Conservation (phyloP, 2,797 vertebrate genomes). For the Gambusia yucatana region DNA sequence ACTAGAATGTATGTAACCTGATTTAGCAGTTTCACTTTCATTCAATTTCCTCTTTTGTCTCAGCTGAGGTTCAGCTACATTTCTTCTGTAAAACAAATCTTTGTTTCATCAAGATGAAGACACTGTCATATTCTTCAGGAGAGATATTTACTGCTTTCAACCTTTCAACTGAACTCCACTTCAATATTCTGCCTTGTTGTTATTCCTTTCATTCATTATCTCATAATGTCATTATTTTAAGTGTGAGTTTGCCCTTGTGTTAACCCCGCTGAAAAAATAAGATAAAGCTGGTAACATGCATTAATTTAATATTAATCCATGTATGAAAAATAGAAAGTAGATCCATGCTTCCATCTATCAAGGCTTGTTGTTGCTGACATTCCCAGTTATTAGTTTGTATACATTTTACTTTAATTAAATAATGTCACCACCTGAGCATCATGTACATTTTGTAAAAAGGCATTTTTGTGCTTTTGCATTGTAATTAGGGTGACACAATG, state of each 20-base stretch:
- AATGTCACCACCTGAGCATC: background rate
- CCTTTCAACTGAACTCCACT: background rate
- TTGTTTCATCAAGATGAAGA: background rate
- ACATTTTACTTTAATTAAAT: background rate
- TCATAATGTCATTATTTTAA: background rate
- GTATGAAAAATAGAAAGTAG: background rate
- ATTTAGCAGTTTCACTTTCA: no score
- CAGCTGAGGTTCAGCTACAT: background rate
- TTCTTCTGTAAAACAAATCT: background rate
- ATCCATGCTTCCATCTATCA: background rate
- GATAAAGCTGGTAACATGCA: background rate
- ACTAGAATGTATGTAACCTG: no score
- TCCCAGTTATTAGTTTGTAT: background rate
- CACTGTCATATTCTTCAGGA: background rate
- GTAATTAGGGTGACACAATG: background rate
- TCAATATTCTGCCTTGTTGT: background rate
- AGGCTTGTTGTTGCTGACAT: background rate
- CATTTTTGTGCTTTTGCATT: background rate
- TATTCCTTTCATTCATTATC: background rate
- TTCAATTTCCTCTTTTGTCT: background rate
- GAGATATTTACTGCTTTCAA: background rate
- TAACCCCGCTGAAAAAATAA: background rate
- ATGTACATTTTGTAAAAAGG: background rate
- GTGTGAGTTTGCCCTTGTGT: background rate
- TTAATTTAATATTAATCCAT: background rate